Percentiles rank a stretch among this genome's conserved stretches.
Evolutionary conservation across 2,113 vertebrate species (phyloP).

Genomic region (Tyrannus savana): DNA sequence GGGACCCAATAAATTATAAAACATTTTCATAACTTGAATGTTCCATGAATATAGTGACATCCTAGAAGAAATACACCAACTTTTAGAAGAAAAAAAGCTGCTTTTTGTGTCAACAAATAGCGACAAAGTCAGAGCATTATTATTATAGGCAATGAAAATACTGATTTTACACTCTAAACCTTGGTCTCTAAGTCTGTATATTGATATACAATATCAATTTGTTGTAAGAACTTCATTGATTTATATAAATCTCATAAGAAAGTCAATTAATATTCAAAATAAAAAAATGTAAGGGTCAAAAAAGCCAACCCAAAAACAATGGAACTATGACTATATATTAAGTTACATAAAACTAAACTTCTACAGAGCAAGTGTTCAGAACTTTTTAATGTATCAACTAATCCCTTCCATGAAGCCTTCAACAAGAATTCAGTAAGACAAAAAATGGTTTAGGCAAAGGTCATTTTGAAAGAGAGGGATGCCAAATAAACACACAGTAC

Average conservation of each 20-base stretch:
- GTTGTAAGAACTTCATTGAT: neutral
- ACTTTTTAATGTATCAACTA: neutral
- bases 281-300: neutral
- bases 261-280: neutral
- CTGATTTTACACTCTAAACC: neutral
- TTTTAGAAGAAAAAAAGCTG: neutral
- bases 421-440: neutral
- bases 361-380: neutral
- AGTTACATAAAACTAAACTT: neutral
- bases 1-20: neutral
- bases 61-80: neutral
- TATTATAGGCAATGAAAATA: neutral
- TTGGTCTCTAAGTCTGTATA: neutral
- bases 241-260: neutral
- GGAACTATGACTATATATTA: neutral
- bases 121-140: neutral
- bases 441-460: neutral
- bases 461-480: neutral
- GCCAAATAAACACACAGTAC: neutral
- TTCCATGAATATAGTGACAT: neutral
- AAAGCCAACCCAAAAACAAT: neutral
- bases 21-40: neutral
- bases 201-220: neutral
- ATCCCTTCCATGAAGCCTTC: neutral
- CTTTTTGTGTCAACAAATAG: neutral